Evolutionary conservation across 92 coral and sea anemone genomes (phyloP).

Genomic region (Phymanthus crucifer): DNA sequence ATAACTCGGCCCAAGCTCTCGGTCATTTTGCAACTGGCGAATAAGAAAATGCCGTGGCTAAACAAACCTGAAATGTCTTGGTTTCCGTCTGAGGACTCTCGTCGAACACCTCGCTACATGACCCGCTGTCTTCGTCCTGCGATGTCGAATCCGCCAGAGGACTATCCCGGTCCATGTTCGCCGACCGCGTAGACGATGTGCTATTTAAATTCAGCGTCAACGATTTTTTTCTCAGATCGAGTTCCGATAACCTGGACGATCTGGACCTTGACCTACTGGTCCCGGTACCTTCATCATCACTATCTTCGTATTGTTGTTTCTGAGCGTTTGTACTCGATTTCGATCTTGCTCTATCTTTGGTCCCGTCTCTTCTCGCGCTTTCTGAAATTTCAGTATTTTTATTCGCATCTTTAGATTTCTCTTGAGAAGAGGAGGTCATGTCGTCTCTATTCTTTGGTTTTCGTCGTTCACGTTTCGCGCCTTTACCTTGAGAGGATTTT

Average conservation of each 20-base stretch:
- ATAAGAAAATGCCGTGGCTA: neutral
- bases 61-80: conserved; percentile 70
- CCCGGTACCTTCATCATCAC: conserved; percentile 55
- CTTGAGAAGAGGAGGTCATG: neutral
- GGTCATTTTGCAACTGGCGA: too few species aligned
- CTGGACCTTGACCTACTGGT: conserved; percentile 40
- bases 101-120: conserved; percentile 80
- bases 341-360: conserved; percentile 12
- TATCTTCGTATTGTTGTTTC: conserved; percentile 9
- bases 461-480: conserved; percentile 15
- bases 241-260: conserved; percentile 67
- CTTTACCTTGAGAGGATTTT: conserved; percentile 9
- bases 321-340: conserved; percentile 8
- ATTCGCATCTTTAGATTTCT: conserved; percentile 15
- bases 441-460: conserved; percentile 32
- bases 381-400: conserved; percentile 31
- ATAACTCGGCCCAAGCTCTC: too few species aligned
- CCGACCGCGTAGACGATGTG: conserved; percentile 52
- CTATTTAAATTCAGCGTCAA: conserved; percentile 67
- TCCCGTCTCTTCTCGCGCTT: conserved; percentile 32
- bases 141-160: conserved; percentile 68
- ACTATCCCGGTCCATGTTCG: conserved; percentile 70
- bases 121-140: conserved; percentile 88
- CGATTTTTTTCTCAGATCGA: conserved; percentile 78
- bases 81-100: conserved; percentile 83